Base-by-base conservation (phyloP, 2,888 invertebrate genomes). In the Abscondita cerata region DNA sequence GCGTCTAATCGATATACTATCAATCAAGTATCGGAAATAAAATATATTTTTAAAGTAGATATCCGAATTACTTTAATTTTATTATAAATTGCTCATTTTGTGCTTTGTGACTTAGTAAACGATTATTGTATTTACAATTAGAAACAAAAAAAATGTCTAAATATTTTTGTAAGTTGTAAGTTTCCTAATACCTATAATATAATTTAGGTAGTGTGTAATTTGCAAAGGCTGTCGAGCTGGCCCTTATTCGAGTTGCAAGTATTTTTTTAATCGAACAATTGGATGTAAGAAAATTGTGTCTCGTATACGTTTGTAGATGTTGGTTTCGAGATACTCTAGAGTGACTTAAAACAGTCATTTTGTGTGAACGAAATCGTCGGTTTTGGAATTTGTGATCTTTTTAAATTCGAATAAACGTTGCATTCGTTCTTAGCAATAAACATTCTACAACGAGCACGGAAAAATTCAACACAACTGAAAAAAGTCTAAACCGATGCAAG, bases 81-180 rank as follows among this genome's bases (percentile, higher is more conserved):
- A 25, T 25, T 25, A 44, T 18, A 44, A 11, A 44, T 44, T 44
- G 44, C 44, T 44, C 44, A 44, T 44, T 44, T 18, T 36, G 11
- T 44, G 44, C 44, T 44, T 44, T 44, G 44, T 44, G 44, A 44
- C 44, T 44, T 44, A 44, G 44, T 44, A 44, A 44, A 44, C 25
- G 25, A 25, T 25, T 25, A 25, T 44, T 44, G 19, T 44, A 44
- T 44, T 44, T 44, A 44, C 11, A 41, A 6, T 15, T 16, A 41
- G 16, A 41, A 38, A 41, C 13, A 18, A 18, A 25, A 25, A 6
- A 18, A 44, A 19, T 44, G 19, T 44, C 44, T 44, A 18, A 16
- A 44, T 44, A 44, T 44, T 44, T 44, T 44, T 44, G 44, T 44
- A 44, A 44, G n/a, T n/a, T 18, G 15, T 44, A 44, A 44, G 18